Percentiles rank a stretch among this genome's conserved stretches.
These are phyloP conservation scores for Cichlasoma orientale DNA, from an alignment of 2,797 vertebrate species.

Conservation along the genomic window DNA sequence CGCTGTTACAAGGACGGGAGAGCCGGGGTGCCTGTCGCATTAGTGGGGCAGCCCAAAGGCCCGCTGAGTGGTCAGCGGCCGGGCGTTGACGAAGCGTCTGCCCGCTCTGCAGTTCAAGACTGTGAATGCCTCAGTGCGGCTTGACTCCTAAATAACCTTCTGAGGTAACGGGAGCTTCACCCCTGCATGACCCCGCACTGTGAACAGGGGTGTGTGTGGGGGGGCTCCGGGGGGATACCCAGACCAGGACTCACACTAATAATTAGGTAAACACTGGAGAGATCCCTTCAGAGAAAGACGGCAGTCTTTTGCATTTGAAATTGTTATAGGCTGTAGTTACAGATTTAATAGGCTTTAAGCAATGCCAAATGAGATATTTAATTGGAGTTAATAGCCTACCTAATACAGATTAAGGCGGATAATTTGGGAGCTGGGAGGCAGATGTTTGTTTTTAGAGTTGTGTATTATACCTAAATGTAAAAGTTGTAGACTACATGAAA, in stretches of 20 bases:
- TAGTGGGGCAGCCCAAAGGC: conserved; percentile 68
- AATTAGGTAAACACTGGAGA: conserved; percentile 65
- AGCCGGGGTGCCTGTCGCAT: conserved; percentile 74
- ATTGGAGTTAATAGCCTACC: neutral
- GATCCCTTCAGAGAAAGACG: conserved; percentile 24
- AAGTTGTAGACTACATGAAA: neutral
- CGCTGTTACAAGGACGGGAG: conserved; percentile 77
- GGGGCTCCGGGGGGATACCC: conserved; percentile 74
- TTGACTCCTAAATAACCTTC: conserved; percentile 87
- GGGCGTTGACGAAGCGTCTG: conserved; percentile 79
- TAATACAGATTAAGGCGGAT: neutral
- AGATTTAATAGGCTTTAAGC: neutral
- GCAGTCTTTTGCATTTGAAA: neutral
- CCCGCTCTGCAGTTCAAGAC: conserved; percentile 73
- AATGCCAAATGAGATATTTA: neutral
- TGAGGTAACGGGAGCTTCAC: conserved; percentile 82
- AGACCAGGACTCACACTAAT: conserved; percentile 60
- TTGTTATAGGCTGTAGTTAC: neutral
- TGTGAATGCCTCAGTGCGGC: conserved; percentile 78
- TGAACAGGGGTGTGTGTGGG: conserved; percentile 70
- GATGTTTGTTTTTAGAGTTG: neutral
- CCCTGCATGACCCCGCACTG: conserved; percentile 83
- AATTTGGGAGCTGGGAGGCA: neutral
- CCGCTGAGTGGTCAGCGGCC: conserved; percentile 76
- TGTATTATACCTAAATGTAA: neutral